Evolutionary conservation across 2,888 invertebrate genomes (phyloP), one percentile per base, ranked within the genome.

Genomic region (Nemurella pictetii): DNA sequence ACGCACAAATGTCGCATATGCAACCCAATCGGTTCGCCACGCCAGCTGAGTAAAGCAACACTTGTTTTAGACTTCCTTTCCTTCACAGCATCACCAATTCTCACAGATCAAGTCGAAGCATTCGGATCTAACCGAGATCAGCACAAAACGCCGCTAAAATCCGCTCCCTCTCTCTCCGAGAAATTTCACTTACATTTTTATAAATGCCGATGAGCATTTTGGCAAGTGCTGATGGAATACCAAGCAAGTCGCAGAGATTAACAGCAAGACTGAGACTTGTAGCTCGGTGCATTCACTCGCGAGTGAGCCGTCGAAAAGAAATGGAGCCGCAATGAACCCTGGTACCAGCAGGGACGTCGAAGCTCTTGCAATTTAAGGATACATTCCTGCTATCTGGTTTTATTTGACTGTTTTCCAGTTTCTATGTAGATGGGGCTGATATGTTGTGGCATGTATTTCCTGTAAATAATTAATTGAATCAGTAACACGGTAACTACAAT

Each of bases 401-500:
- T 88, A 74, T 86, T 87, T 85, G 88, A 89, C 27, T 88, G 88
- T 86, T 87, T 88, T 29, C 88, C 88, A 55, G 89, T 87, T 85
- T 89, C 89, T 85, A 90, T 87, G 85, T 88, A 89, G 82, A 90
- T 90, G 30, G 90, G 90, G 27, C 89, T 89, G 80, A 90, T 88
- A 83, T 89, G 88, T 12, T 89, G 88, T 29, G 90, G 90, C 87
- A 90, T 90, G 88, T 89, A 90, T 86, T 89, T 88, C 87, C 89
- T 89, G 85, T 15, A 87, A 87, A 85, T 32, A 85, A 85, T 77
- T 75, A 84, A 86, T 84, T 27, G 26, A 81, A 74, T 75, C n/a
- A 20, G 72, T 80, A 26, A 72, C 72, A 9, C 29, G 7, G n/a
- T 77, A 4, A 26, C 2, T 77, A 7, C 9, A 26, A 7, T 15